These are phyloP conservation scores for Eleutherodactylus coqui DNA, from an alignment of 2,797 vertebrate species.

Conservation along the genomic window DNA sequence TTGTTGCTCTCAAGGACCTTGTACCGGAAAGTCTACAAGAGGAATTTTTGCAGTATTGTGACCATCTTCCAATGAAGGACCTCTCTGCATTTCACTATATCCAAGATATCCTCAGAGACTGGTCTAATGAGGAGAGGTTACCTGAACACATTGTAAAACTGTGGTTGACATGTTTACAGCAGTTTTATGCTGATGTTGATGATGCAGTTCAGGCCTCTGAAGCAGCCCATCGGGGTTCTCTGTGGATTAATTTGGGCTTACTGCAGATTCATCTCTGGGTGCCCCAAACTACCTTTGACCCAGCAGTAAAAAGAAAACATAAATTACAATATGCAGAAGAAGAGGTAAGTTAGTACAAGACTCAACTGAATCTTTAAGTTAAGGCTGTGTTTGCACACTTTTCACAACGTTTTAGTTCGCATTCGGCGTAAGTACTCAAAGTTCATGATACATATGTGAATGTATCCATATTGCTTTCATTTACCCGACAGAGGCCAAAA, in stretches of 20 bases:
- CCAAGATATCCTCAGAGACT: slow-evolving; percentile 79
- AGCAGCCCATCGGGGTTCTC: slow-evolving; percentile 80
- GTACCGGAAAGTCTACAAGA: slow-evolving; percentile 81
- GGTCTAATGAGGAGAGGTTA: slow-evolving; percentile 78
- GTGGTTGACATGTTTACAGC: slow-evolving; percentile 84
- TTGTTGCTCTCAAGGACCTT: slow-evolving; percentile 84
- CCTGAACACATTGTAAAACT: slow-evolving; percentile 84
- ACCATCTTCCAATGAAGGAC: slow-evolving; percentile 77
- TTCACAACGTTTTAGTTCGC: too few relatives aligned
- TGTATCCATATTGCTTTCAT: too few relatives aligned
- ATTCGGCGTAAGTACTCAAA: too few relatives aligned
- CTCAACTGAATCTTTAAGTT: neutral
- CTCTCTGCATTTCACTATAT: slow-evolving; percentile 81
- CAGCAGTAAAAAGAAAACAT: slow-evolving; percentile 91
- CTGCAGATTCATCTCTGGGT: slow-evolving; percentile 92
- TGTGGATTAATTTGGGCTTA: slow-evolving; percentile 94
- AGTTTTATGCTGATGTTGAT: slow-evolving; percentile 77
- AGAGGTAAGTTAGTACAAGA: slow-evolving; percentile 79
- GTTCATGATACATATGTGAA: too few relatives aligned
- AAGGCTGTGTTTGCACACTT: neutral
- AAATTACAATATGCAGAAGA: slow-evolving; percentile 90
- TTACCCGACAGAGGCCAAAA: too few relatives aligned
- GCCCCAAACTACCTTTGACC: slow-evolving; percentile 92
- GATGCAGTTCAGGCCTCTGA: slow-evolving; percentile 70
- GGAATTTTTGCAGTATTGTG: slow-evolving; percentile 83